Percentiles rank a stretch among this genome's conserved stretches.
These are phyloP conservation scores for Melanostoma mellinum DNA, from an alignment of 2,888 invertebrate species.

Conservation along the genomic window DNA sequence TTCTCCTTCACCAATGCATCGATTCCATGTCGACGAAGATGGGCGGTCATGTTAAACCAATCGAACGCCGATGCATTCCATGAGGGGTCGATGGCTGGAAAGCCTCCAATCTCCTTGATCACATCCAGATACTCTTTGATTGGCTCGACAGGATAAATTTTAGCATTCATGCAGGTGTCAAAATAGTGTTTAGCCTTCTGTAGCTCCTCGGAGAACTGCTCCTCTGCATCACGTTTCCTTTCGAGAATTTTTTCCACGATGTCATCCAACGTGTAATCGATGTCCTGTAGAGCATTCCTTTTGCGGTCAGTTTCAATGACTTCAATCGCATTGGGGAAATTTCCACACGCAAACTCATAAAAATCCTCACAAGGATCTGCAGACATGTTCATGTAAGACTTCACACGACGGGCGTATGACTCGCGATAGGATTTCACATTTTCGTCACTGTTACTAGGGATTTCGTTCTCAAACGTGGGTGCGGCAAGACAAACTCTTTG, in stretches of 20 bases:
- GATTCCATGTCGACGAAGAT: slow-evolving; percentile 77
- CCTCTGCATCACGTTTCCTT: slow-evolving; percentile 58
- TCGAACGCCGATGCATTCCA: slow-evolving; percentile 76
- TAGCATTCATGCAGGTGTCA: slow-evolving; percentile 76
- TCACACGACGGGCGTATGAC: slow-evolving; percentile 76
- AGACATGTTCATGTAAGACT: slow-evolving; percentile 78
- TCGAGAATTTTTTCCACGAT: slow-evolving; percentile 72
- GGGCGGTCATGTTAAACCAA: slow-evolving; percentile 80
- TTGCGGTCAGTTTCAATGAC: slow-evolving; percentile 74
- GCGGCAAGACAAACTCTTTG: neutral
- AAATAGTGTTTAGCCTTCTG: slow-evolving; percentile 76
- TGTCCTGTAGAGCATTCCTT: slow-evolving; percentile 77
- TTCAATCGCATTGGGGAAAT: slow-evolving; percentile 76
- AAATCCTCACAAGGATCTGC: slow-evolving; percentile 79
- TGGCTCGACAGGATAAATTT: slow-evolving; percentile 76
- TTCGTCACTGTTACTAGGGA: slow-evolving; percentile 56
- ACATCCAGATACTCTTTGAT: slow-evolving; percentile 77
- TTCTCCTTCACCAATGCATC: slow-evolving; percentile 75
- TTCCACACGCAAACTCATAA: slow-evolving; percentile 80
- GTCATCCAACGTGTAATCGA: slow-evolving; percentile 75
- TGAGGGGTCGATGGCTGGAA: slow-evolving; percentile 78
- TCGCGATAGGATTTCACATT: slow-evolving; percentile 62
- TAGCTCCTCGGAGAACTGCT: slow-evolving; percentile 75
- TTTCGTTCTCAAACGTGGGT: slow-evolving; percentile 62
- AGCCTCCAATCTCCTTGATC: slow-evolving; percentile 78